Evolutionary conservation across 2,113 vertebrate genomes (phyloP).

Genomic region (Lontra canadensis): DNA sequence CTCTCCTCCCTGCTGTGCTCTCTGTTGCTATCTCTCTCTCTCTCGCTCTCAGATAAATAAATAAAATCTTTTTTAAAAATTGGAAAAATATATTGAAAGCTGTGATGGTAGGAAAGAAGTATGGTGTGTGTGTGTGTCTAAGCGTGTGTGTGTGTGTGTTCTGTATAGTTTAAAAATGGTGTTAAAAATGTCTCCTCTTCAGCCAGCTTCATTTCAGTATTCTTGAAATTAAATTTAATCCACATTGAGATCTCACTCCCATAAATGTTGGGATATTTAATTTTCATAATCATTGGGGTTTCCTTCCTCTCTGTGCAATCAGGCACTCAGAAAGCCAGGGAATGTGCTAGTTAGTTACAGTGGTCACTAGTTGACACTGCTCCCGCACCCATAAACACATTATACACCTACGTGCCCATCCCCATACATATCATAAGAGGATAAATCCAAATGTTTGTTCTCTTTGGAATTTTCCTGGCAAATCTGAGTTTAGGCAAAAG

Average conservation of each 20-base stretch:
- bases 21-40: no score
- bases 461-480: slow-evolving; percentile 40
- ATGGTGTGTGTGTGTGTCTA: neutral
- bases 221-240: neutral
- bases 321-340: neutral
- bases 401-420: no score
- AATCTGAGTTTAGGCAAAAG: neutral
- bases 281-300: neutral
- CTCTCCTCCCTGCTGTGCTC: no score
- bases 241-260: neutral
- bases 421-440: neutral
- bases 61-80: no score
- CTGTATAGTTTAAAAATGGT: neutral
- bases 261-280: neutral
- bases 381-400: neutral
- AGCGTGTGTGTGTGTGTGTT: neutral
- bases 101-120: neutral
- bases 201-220: neutral
- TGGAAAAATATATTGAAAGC: neutral
- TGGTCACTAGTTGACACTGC: neutral
- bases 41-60: no score
- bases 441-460: neutral
- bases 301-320: neutral
- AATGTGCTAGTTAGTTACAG: neutral
- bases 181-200: neutral